Percentiles rank a stretch among this genome's conserved stretches.
Evolutionary conservation across 2,888 invertebrate genomes (phyloP).

Genomic region (Abrostola tripartita): DNA sequence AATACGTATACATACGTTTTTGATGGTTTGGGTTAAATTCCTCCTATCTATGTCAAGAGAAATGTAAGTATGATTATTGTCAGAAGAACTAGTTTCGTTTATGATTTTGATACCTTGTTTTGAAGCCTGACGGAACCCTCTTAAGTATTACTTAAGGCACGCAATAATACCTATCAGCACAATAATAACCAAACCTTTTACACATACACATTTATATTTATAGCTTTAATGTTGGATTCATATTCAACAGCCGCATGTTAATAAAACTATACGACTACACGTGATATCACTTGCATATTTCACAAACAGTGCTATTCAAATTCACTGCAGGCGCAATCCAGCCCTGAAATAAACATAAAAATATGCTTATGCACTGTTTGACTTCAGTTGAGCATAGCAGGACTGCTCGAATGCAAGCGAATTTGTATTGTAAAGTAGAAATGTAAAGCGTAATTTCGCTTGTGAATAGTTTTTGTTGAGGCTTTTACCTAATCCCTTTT

Average conservation of each 20-base stretch:
- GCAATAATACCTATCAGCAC: too few relatives aligned
- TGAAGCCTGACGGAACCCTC: too few relatives aligned
- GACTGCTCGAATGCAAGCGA: conserved; percentile 21
- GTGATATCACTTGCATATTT: conserved; percentile 68
- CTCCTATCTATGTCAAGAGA: too few relatives aligned
- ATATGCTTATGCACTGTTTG: conserved; percentile 69
- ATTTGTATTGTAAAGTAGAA: conserved; percentile 28
- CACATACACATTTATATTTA: conserved; percentile 28
- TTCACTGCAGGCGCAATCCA: conserved; percentile 73
- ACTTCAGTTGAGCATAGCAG: conserved; percentile 51
- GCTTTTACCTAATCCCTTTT: conserved; percentile 64
- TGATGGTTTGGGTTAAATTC: too few relatives aligned
- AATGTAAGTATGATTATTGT: too few relatives aligned
- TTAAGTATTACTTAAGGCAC: too few relatives aligned
- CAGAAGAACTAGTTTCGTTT: too few relatives aligned
- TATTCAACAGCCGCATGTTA: conserved; percentile 60
- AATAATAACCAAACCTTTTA: background rate
- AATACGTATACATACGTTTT: too few relatives aligned
- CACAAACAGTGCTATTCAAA: conserved; percentile 70
- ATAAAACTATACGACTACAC: conserved; percentile 64
- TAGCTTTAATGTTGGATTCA: conserved; percentile 43
- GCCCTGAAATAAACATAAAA: conserved; percentile 70
- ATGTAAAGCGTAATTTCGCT: conserved; percentile 47
- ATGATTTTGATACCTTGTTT: too few relatives aligned
- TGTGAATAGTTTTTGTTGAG: conserved; percentile 44